Evolutionary conservation across 37 sponge, comb jelly and placozoan genomes (phyloP).

Genomic region (Oscarella lobularis): DNA sequence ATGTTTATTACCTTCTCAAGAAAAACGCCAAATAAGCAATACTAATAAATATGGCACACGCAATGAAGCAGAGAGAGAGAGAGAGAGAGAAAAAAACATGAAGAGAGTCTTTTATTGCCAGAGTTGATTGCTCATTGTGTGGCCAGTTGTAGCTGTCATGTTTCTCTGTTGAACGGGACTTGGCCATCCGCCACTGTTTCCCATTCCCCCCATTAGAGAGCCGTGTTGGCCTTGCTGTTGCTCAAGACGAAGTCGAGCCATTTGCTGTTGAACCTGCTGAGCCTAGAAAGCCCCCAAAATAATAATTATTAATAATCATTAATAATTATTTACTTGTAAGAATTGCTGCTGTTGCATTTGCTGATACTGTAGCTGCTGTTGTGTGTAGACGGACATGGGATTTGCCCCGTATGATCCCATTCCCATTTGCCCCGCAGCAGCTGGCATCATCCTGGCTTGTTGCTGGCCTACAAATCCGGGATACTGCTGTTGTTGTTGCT

Average conservation of each 20-base stretch:
- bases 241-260: neutral
- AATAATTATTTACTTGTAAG: no score
- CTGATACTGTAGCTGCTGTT: constrained; percentile 6
- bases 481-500: constrained; percentile 5
- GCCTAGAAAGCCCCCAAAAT: neutral
- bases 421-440: no score
- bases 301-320: neutral
- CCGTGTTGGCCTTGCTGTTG: neutral
- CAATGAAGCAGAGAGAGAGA: no score
- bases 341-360: neutral
- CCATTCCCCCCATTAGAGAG: neutral
- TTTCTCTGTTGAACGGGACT: neutral
- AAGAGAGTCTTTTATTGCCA: neutral
- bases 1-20: no score
- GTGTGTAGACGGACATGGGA: neutral
- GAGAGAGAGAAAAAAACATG: no score
- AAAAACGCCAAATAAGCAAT: no score
- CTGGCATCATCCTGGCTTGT: neutral
- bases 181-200: neutral
- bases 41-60: no score
- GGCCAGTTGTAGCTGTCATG: neutral
- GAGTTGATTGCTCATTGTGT: neutral
- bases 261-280: neutral
- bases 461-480: neutral
- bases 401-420: neutral